Percentiles rank a stretch among this genome's conserved stretches.
Evolutionary conservation across 2,888 invertebrate genomes (phyloP).

Genomic region (Mylabris sibirica): DNA sequence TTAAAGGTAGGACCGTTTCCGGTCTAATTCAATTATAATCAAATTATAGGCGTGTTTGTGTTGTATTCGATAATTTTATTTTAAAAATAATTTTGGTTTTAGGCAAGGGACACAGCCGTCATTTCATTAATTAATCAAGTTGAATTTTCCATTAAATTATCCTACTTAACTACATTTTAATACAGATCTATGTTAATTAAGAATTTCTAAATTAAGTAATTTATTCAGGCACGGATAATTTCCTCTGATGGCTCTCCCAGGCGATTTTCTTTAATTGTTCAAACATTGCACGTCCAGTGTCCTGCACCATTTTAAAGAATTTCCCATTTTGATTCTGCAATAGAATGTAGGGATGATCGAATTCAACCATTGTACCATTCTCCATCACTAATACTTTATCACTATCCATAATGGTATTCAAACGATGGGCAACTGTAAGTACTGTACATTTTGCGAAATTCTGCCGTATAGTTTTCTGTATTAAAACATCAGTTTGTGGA

Average conservation of each 20-base stretch:
- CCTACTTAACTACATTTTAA: neutral
- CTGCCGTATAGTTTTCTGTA: slow-evolving; percentile 77
- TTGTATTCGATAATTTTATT: neutral
- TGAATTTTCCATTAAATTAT: neutral
- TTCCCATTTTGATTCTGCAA: slow-evolving; percentile 68
- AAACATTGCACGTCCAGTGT: slow-evolving; percentile 65
- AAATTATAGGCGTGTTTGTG: neutral
- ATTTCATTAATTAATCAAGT: neutral
- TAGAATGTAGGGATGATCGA: slow-evolving; percentile 75
- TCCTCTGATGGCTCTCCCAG: slow-evolving; percentile 23
- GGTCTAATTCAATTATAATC: neutral
- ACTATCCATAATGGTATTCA: slow-evolving; percentile 87
- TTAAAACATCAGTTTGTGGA: slow-evolving; percentile 77
- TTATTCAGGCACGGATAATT: slow-evolving; percentile 13
- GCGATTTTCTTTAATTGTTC: slow-evolving; percentile 11
- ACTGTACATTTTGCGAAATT: slow-evolving; percentile 82
- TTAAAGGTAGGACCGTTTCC: neutral
- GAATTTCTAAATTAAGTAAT: neutral
- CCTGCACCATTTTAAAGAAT: slow-evolving; percentile 72
- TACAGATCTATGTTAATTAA: neutral
- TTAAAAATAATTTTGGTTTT: slow-evolving; percentile 1
- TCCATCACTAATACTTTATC: slow-evolving; percentile 84
- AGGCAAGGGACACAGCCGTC: slow-evolving; percentile 5
- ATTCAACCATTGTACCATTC: slow-evolving; percentile 80
- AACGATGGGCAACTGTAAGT: slow-evolving; percentile 82